phyloP scores from a whole-genome alignment of 2,797 vertebrate genomes.

The Anas flavirostris region DNA sequence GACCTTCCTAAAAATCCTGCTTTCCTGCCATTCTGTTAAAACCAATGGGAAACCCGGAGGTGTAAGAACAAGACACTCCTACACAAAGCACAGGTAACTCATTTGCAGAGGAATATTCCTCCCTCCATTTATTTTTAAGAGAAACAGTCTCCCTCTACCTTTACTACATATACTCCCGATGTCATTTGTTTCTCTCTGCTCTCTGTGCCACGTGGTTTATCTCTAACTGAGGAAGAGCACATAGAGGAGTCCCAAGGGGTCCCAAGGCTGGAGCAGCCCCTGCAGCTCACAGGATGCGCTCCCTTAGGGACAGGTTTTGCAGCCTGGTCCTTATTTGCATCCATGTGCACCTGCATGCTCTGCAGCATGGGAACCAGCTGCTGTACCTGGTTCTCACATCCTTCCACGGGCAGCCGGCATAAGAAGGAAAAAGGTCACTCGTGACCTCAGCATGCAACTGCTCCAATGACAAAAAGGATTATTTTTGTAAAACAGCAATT shows the following conservation, averaged over 20 bases:
- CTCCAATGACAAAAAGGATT: not conserved
- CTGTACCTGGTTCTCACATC: not conserved
- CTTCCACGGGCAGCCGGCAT: not conserved
- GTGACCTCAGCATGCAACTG: accelerated
- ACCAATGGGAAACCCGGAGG: not conserved
- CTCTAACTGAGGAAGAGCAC: not conserved
- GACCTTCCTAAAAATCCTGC: not conserved
- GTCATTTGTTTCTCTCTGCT: not conserved
- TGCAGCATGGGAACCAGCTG: not conserved
- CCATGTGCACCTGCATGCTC: not conserved
- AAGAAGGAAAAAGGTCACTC: not conserved
- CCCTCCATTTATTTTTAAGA: not conserved
- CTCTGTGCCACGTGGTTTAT: not conserved
- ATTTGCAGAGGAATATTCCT: not conserved
- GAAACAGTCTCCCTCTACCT: not conserved
- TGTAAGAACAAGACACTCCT: not conserved
- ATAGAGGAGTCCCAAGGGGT: not conserved
- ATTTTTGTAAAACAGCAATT: not conserved
- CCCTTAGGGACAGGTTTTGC: not conserved
- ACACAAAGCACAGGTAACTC: not conserved
- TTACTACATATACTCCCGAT: not conserved
- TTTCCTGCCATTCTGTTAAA: not conserved
- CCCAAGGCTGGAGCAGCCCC: not conserved
- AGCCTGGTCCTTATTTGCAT: not conserved
- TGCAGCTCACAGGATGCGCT: accelerated